Conservation (phyloP, 2,113 vertebrate species). For the Amphiprion percula region DNA sequence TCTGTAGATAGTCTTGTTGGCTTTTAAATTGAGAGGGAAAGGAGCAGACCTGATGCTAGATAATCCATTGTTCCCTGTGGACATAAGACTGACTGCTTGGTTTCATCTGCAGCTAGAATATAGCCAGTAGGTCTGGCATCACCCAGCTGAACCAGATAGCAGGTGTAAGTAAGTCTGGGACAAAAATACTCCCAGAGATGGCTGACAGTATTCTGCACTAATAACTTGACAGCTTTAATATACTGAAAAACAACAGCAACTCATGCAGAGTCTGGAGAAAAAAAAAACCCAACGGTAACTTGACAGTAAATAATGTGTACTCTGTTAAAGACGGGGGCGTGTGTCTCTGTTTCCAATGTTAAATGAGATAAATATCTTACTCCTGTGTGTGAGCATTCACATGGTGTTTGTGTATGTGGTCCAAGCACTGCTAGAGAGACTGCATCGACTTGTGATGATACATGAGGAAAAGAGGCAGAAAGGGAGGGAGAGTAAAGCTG, state of each 20-base stretch:
- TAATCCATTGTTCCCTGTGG: constrained; percentile 68
- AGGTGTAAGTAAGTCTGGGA: constrained; percentile 16
- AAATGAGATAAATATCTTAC: constrained; percentile 30
- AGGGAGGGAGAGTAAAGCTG: constrained; percentile 7
- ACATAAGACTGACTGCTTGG: constrained; percentile 42
- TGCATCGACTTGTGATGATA: constrained; percentile 33
- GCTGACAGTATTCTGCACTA: constrained; percentile 27
- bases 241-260: constrained; percentile 37
- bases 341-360: constrained; percentile 20
- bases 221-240: constrained; percentile 42
- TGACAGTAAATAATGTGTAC: constrained; percentile 45
- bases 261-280: constrained; percentile 2
- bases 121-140: constrained; percentile 36
- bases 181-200: constrained; percentile 22
- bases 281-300: constrained; percentile 16
- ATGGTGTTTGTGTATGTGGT: constrained; percentile 1
- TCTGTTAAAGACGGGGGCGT: constrained; percentile 12
- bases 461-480: constrained; percentile 9
- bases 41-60: constrained; percentile 55
- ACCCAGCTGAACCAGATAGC: constrained; percentile 17
- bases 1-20: constrained; percentile 76
- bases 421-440: background rate
- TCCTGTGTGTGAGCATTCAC: constrained; percentile 1
- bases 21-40: constrained; percentile 66
- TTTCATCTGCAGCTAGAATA: constrained; percentile 34